Evolutionary conservation across 2,113 vertebrate species (phyloP).

Genomic region (Oenanthe oenanthe): DNA sequence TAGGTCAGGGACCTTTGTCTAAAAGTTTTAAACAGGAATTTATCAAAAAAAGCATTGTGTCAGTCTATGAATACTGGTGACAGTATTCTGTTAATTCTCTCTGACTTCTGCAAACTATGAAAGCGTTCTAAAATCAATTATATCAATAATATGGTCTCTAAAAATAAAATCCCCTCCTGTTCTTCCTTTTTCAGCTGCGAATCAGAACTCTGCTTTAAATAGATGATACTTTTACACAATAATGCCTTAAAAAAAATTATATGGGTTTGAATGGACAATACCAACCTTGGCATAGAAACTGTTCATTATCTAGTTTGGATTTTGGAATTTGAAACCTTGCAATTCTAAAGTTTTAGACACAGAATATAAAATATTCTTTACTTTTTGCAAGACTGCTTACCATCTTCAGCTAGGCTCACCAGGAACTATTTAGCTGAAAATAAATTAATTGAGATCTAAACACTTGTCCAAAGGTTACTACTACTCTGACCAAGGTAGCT

Average conservation of each 20-base stretch:
- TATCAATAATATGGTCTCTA: neutral
- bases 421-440: neutral
- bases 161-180: neutral
- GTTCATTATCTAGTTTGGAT: neutral
- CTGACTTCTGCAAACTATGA: neutral
- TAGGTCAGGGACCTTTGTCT: neutral
- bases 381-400: neutral
- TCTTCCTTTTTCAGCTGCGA: neutral
- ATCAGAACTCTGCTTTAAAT: neutral
- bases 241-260: neutral
- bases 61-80: neutral
- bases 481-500: neutral
- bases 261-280: neutral
- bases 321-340: neutral
- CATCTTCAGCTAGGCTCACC: neutral
- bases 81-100: neutral
- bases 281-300: neutral
- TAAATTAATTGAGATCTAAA: neutral
- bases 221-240: neutral
- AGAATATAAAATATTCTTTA: neutral
- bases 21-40: neutral
- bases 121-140: constrained; percentile 28
- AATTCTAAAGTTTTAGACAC: neutral
- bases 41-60: neutral
- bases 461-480: neutral